Base-by-base conservation (phyloP, 2,888 invertebrate genomes). In the Dolomedes plantarius region DNA sequence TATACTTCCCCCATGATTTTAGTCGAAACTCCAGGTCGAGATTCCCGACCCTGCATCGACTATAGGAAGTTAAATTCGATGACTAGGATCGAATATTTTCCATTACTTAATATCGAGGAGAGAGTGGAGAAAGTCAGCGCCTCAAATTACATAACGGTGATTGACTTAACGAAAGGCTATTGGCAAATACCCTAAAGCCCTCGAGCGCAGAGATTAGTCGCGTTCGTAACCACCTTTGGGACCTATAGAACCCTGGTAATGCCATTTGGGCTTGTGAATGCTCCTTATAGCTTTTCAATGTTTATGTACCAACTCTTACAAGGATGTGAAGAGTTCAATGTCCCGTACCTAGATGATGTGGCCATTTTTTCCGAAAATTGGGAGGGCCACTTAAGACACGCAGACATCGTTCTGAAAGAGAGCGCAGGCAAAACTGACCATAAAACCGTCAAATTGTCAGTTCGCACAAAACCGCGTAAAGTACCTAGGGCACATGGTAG, bases 331-430 rank as follows among this genome's bases (percentile, higher is more conserved):
- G 16, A 0, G 3, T 76, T 76, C 41, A 28, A 0, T 0, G 67
- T 76, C 1, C 41, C 28, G 11, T 46, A 75, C 13, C 29, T 75
- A 9, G 65, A 75, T 31, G 65, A 75, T 23, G n/a, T 75, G 9
- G 41, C 31, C 6, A 75, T 75, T 36, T 67, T 32, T 28, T 75
- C 75, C 2, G 11, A 67, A 1, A 19, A 11, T 23, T 75, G 39
- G 75, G 19, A 75, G 0, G 16, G 27, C 9, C 65, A 46, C 28
- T n/a, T 75, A n/a, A 75, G 46, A 0, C 46, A 75, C 13, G 0
- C 65, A 16, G 39, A 65, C 0, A 7, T 16, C 19, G 29, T 9
- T 7, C 62, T 31, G 2, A 31, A 16, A 23, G 6, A 16, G 6
- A 2, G 46, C 2, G 46, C 46, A 11, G 16, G 16, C 6, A 46